phyloP scores from a whole-genome alignment of 1,140 invertebrate genomes.

The Diorhabda sublineata region DNA sequence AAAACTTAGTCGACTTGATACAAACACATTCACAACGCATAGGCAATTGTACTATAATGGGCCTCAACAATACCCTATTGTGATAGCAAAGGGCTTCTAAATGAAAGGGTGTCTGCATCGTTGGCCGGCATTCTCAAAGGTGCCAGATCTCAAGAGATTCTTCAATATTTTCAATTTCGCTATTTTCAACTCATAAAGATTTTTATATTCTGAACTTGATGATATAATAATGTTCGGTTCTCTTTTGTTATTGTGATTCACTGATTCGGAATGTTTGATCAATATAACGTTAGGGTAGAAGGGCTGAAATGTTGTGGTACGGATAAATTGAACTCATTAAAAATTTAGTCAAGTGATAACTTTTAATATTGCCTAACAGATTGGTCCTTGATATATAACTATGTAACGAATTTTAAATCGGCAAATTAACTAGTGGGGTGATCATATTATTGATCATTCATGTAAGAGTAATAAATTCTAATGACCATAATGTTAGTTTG shows the following conservation, averaged over 20 bases:
- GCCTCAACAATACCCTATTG: slow-evolving; percentile 34
- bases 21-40: slow-evolving; percentile 33
- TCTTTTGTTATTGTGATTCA: slow-evolving; percentile 21
- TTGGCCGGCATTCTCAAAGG: slow-evolving; percentile 35
- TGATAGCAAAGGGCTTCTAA: slow-evolving; percentile 27
- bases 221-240: slow-evolving; percentile 26
- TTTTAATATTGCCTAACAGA: neutral
- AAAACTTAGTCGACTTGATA: slow-evolving; percentile 33
- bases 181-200: slow-evolving; percentile 20
- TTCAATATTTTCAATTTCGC: slow-evolving; percentile 28
- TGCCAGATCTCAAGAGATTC: slow-evolving; percentile 32
- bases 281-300: slow-evolving; percentile 27
- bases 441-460: too few species aligned
- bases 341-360: slow-evolving; percentile 22
- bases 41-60: slow-evolving; percentile 39
- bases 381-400: neutral
- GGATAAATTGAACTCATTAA: slow-evolving; percentile 19
- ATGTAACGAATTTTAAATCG: neutral
- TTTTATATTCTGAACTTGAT: slow-evolving; percentile 27
- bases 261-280: slow-evolving; percentile 31
- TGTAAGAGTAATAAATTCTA: too few species aligned
- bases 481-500: too few species aligned
- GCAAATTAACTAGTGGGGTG: too few species aligned
- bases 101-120: slow-evolving; percentile 36
- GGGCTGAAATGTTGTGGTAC: slow-evolving; percentile 27